Evolutionary conservation across 2,888 invertebrate genomes (phyloP).

Genomic region (Euproctis similis): DNA sequence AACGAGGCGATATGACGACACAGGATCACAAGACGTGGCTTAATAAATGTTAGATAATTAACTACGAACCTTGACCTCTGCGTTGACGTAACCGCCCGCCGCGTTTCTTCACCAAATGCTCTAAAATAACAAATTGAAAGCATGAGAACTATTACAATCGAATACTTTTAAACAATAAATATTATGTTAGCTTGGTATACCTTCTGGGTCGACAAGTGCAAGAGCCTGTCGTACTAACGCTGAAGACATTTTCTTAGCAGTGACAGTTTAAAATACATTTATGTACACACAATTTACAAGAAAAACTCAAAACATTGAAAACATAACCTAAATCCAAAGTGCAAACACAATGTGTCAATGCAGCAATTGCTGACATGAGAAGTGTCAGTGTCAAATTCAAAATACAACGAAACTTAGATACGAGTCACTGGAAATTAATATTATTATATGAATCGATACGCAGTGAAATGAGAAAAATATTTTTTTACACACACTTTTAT

Average conservation of each 20-base stretch:
- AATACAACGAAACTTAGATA: conserved; percentile 2
- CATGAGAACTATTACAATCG: neutral
- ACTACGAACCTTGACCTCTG: conserved; percentile 52
- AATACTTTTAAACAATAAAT: neutral
- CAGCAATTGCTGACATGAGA: neutral
- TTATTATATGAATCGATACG: too few species aligned
- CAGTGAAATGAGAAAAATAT: too few species aligned
- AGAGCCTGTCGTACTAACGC: conserved; percentile 74
- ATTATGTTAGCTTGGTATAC: conserved; percentile 21
- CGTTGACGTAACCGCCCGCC: conserved; percentile 38
- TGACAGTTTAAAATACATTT: conserved; percentile 36
- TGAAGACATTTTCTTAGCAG: conserved; percentile 69
- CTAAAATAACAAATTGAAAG: conserved; percentile 34
- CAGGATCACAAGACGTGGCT: too few species aligned
- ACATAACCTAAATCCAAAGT: conserved; percentile 25
- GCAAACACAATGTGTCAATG: conserved; percentile 6
- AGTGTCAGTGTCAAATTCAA: conserved; percentile 7
- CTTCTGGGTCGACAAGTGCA: conserved; percentile 68
- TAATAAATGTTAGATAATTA: too few species aligned
- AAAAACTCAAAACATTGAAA: conserved; percentile 16
- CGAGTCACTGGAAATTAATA: too few species aligned
- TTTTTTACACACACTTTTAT: too few species aligned
- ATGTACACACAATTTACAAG: conserved; percentile 19
- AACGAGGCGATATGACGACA: conserved; percentile 5
- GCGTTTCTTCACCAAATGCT: conserved; percentile 38